Evolutionary conservation across 64 coral and sea anemone genomes (phyloP), one percentile per base, ranked within the genome.

Genomic region (Cladopsammia gracilis): DNA sequence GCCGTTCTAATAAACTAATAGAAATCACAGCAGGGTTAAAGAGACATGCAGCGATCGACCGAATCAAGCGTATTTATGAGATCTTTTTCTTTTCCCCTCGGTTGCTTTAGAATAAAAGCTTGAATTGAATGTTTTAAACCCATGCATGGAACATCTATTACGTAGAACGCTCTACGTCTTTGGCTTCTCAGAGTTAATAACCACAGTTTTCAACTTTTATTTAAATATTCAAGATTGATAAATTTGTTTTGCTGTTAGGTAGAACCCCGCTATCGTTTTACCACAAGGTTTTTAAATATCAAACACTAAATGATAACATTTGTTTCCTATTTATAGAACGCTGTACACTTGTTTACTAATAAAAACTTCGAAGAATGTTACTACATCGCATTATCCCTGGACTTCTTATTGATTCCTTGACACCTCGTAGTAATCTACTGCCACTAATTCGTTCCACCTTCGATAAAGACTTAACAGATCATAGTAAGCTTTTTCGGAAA

Each of bases 1-100:
- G 48, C 80, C 80, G 62, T 62, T 22, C 45, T 44, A 20, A 25
- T 68, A 51, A 84, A 84, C 80, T 84, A 84, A 84, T 84, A 49
- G 60, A 67, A 51, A 84, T 65, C 80, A 12, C 80, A 67, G 80
- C 60, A 20, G 80, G 61, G 45, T 75, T 45, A 48, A 64, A 50
- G 64, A 84, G 46, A 3, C 42, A 50, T n/a, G 61, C 44, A 84
- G 18, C 9, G 62, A 44, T 10, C 12, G 20, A 44, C 19, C 12
- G 20, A 23, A 0, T 12, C 16, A 47, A 50, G 12, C 45, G 12
- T 11, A 67, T 84, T 82, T 64, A 64, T 64, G 19, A 47, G 42
- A 49, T 79, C 23, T 22, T 25, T 84, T 49, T 75, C 72, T 24
- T 84, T 67, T 84, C 45, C 43, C 45, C 80, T 84, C 46, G 5